These are phyloP conservation scores for Dicrurus megarhynchus DNA, from an alignment of 2,113 vertebrate genomes.

Conservation along the genomic window DNA sequence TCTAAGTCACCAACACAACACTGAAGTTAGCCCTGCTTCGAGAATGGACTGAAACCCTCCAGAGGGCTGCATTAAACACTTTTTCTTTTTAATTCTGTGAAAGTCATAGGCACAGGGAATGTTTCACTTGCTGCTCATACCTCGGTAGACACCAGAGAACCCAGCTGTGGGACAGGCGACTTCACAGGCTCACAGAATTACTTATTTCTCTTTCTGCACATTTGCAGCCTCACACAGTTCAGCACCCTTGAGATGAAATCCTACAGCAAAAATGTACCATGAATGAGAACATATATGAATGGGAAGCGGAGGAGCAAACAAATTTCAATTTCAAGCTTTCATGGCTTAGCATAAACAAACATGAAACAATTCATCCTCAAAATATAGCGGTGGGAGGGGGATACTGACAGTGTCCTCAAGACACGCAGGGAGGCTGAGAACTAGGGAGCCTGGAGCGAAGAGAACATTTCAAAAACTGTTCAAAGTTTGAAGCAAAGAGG, in stretches of 20 bases:
- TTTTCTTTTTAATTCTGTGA: background rate
- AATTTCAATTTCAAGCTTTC: constrained; percentile 64
- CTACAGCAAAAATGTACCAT: constrained; percentile 11
- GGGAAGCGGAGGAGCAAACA: constrained; percentile 24
- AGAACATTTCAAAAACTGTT: background rate
- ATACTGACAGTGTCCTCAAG: constrained; percentile 18
- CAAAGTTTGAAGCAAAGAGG: constrained; percentile 5
- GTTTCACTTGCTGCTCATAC: background rate
- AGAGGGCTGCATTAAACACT: background rate
- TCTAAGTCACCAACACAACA: background rate
- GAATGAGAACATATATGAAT: constrained; percentile 36
- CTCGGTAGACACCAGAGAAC: background rate
- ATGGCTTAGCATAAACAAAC: constrained; percentile 54
- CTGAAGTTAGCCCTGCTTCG: background rate
- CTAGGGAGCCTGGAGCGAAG: background rate
- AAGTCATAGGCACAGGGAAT: background rate
- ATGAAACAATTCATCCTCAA: constrained; percentile 30
- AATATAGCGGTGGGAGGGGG: background rate
- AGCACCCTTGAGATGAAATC: constrained; percentile 14
- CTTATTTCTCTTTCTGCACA: background rate
- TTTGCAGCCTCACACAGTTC: constrained; percentile 16
- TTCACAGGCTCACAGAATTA: background rate
- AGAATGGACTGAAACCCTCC: background rate
- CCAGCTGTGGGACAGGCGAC: background rate
- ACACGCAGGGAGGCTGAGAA: constrained; percentile 4